Evolutionary conservation across 2,797 vertebrate genomes (phyloP), one percentile per base, ranked within the genome.

Genomic region (Ibycter americanus): DNA sequence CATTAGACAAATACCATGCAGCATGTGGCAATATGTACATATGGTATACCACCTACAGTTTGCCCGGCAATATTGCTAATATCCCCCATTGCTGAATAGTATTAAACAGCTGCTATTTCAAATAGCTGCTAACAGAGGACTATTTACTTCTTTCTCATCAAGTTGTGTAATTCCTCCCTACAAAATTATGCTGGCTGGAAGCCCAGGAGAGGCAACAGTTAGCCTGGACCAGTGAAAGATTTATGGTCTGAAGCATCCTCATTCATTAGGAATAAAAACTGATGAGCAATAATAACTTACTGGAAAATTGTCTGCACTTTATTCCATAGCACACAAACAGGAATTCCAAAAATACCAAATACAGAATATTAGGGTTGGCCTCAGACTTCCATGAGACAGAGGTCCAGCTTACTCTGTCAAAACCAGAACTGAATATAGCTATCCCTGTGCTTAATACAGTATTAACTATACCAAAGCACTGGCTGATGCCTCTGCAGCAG

Each of bases 131-230:
- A 97, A 93, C 66, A 90, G 88, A 83, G 56, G 86, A 93, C 83
- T 90, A 77, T 89, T 96, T 96, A 94, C 86, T 89, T 85, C 86
- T 93, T 96, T 78, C 88, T 93, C 88, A 93, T 93, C 86, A 95
- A 91, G 72, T 96, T 94, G 67, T 74, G 80, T 42, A 93, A 96
- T 94, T 93, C 73, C 67, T 94, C 89, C 56, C 88, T 92, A 85
- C 40, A 92, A 97, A 94, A 97, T 77, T 83, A 85, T 32, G 22
- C 90, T 97, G 96, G 93, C 86, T 87, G 66, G 16, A 89, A 92
- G 95, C 96, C 92, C 90, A 83, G 94, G 49, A 95, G 71, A 91
- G 81, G 86, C 76, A 96, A 96, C 56, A 85, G 71, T 78, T 91
- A 91, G 90, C 74, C 40, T 34, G 67, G 88, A 93, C 88, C 29